Conservation (phyloP, 2,888 invertebrate genomes). For the Crocallis elinguaria region DNA sequence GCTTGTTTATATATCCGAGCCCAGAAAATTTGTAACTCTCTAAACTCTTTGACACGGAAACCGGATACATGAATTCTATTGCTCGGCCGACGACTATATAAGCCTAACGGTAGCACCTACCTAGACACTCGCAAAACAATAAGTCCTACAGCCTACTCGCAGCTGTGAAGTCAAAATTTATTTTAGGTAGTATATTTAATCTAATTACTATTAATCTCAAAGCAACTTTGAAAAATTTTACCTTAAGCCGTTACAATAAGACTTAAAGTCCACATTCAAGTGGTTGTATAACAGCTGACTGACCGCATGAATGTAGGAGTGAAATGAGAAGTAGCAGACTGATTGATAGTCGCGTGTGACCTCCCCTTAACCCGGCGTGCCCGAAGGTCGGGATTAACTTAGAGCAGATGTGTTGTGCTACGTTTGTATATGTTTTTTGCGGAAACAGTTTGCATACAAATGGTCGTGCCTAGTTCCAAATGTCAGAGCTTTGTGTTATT, state of each 20-base stretch:
- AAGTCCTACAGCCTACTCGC: no score
- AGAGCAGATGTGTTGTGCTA: constrained; percentile 6
- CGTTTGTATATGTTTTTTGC: neutral
- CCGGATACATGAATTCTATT: no score
- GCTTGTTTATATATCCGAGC: no score
- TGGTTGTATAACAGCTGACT: constrained; percentile 3
- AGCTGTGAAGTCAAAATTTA: no score
- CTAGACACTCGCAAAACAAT: no score
- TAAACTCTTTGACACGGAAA: no score
- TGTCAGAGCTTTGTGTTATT: no score
- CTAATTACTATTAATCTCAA: neutral
- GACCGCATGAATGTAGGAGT: constrained; percentile 17
- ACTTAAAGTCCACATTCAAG: neutral
- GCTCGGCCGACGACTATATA: no score
- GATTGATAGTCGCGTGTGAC: constrained; percentile 21
- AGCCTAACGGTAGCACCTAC: no score
- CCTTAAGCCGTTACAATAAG: constrained; percentile 1
- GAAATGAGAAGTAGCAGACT: constrained; percentile 23
- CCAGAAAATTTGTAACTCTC: no score
- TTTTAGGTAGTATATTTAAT: no score
- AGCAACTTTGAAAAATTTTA: neutral
- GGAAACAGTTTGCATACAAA: neutral
- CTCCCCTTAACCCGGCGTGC: constrained; percentile 19
- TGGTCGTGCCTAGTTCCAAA: no score
- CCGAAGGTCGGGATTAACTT: constrained; percentile 15